These are phyloP conservation scores for Lagothrix lagotricha DNA, from an alignment of 2,797 vertebrate genomes.

Conservation along the genomic window DNA sequence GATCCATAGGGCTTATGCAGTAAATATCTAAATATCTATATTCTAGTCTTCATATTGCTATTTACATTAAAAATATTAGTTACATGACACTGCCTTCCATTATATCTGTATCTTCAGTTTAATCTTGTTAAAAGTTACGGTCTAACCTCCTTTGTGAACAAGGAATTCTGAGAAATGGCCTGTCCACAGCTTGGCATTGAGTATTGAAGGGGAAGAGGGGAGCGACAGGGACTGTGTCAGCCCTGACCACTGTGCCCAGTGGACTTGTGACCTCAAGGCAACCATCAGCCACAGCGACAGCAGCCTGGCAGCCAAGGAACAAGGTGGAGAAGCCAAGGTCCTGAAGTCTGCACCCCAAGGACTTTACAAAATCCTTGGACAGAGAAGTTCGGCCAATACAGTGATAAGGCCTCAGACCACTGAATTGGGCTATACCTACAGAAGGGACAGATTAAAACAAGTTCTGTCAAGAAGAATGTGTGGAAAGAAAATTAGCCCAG, in stretches of 20 bases:
- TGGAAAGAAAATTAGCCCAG: background rate
- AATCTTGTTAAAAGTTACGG: background rate
- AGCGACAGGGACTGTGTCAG: no score
- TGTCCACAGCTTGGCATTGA: background rate
- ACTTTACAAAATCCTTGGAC: background rate
- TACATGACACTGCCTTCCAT: background rate
- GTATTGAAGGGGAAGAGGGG: background rate
- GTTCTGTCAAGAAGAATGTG: background rate
- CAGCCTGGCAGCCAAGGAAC: background rate
- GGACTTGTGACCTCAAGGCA: background rate
- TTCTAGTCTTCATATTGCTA: background rate
- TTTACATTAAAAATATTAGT: background rate
- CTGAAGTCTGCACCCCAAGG: background rate
- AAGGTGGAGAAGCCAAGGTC: background rate
- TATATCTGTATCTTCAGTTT: background rate
- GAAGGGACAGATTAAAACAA: background rate
- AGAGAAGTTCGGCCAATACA: background rate
- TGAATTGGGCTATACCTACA: background rate
- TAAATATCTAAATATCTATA: background rate
- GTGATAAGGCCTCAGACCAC: no score
- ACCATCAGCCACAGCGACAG: background rate
- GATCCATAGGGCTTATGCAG: background rate
- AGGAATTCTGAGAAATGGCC: background rate
- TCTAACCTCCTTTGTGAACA: background rate
- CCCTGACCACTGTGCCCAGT: accelerated